phyloP scores from a whole-genome alignment of 2,797 vertebrate species.

The Spatula clypeata region DNA sequence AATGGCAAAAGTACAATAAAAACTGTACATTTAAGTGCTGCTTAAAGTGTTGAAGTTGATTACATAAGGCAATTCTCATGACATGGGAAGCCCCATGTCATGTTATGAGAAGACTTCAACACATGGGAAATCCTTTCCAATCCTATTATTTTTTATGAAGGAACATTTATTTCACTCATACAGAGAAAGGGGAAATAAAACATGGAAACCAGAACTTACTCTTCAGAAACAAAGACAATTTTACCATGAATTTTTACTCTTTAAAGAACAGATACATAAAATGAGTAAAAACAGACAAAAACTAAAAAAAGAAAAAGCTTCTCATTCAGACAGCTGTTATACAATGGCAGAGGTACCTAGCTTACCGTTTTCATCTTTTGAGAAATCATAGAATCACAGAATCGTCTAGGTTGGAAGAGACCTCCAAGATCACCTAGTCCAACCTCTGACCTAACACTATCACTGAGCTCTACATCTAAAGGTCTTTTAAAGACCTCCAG shows the following conservation, averaged over 20 bases:
- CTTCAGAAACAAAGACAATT: not conserved
- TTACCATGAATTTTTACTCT: not conserved
- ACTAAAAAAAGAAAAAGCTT: accelerated
- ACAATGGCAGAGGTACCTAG: accelerated
- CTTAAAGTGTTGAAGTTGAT: not conserved
- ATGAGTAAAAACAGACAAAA: not conserved
- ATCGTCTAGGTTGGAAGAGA: too few relatives aligned
- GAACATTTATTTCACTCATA: not conserved
- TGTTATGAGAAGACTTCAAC: not conserved
- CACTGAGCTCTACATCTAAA: too few relatives aligned
- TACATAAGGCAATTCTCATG: not conserved
- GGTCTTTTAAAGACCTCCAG: too few relatives aligned
- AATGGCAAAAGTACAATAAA: not conserved
- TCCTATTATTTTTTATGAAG: not conserved
- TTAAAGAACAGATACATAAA: not conserved
- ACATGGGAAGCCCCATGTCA: not conserved
- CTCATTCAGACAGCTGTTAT: not conserved
- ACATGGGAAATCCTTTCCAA: not conserved
- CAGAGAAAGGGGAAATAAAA: not conserved
- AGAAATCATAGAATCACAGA: not conserved
- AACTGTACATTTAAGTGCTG: not conserved
- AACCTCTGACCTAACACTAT: too few relatives aligned
- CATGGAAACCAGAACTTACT: not conserved
- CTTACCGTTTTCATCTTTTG: not conserved
- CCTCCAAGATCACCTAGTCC: too few relatives aligned